phyloP scores from a whole-genome alignment of 2,797 vertebrate genomes.

The Pipistrellus nathusii region DNA sequence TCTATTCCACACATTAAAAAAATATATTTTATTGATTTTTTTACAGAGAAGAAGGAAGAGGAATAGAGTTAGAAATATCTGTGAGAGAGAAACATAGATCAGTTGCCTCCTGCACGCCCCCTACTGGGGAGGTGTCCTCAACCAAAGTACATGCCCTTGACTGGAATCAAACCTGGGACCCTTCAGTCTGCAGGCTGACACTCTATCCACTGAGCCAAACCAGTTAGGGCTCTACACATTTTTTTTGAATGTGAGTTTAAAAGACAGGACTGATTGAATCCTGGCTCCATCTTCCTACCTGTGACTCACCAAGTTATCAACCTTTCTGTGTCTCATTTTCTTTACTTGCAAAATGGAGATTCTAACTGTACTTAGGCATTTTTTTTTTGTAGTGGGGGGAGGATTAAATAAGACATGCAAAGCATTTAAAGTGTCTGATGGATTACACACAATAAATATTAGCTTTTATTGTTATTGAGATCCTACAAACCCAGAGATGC shows the following conservation, averaged over 20 bases:
- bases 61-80: too few species aligned
- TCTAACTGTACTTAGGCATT: not conserved
- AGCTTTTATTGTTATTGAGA: constrained; percentile 9
- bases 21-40: too few species aligned
- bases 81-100: too few species aligned
- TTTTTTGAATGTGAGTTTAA: not conserved
- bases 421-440: not conserved
- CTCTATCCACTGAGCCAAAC: too few species aligned
- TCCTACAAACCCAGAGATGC: not conserved
- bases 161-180: too few species aligned
- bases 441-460: not conserved
- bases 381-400: not conserved
- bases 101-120: too few species aligned
- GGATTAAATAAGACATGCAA: not conserved
- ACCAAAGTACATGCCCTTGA: too few species aligned
- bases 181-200: too few species aligned
- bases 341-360: not conserved
- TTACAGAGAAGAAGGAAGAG: too few species aligned
- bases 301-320: not conserved
- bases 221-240: not conserved
- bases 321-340: not conserved
- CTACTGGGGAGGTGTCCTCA: too few species aligned
- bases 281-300: not conserved
- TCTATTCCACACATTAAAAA: not conserved
- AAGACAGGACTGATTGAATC: not conserved